A percentile compares a stretch with the other conserved stretches of the same genome.
phyloP scores from a whole-genome alignment of 2,113 vertebrate genomes.

The Gnathonemus longibarbis region DNA sequence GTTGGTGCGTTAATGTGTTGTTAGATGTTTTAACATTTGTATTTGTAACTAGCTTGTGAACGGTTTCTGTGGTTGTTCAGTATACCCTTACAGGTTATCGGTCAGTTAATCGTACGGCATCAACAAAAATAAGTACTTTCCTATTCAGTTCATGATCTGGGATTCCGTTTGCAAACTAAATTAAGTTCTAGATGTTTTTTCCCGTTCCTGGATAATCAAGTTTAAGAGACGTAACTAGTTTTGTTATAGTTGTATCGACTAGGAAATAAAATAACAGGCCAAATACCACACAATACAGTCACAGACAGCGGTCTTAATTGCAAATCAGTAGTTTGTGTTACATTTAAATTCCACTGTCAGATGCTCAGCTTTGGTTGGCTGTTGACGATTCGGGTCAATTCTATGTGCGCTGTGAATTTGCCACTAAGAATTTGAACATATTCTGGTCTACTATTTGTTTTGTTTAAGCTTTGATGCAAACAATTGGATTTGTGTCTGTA shows the following conservation, averaged over 20 bases:
- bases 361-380: neutral
- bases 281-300: neutral
- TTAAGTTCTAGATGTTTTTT: neutral
- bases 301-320: neutral
- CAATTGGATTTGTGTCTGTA: neutral
- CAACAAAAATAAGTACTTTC: neutral
- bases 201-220: neutral
- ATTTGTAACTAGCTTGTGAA: neutral
- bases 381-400: neutral
- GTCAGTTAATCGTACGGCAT: neutral
- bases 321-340: neutral
- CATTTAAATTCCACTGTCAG: neutral
- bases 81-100: neutral
- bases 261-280: neutral
- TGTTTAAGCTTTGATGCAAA: neutral
- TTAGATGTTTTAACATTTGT: neutral
- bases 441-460: neutral
- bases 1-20: neutral
- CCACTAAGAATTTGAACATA: neutral
- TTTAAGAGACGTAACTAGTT: neutral
- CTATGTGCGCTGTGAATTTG: neutral
- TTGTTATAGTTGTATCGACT: neutral
- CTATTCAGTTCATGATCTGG: neutral
- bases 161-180: neutral
- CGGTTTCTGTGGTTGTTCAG: neutral